A percentile compares a stretch with the other conserved stretches of the same genome.
phyloP scores from a whole-genome alignment of 2,797 vertebrate genomes.

The Pelobates cultripes region DNA sequence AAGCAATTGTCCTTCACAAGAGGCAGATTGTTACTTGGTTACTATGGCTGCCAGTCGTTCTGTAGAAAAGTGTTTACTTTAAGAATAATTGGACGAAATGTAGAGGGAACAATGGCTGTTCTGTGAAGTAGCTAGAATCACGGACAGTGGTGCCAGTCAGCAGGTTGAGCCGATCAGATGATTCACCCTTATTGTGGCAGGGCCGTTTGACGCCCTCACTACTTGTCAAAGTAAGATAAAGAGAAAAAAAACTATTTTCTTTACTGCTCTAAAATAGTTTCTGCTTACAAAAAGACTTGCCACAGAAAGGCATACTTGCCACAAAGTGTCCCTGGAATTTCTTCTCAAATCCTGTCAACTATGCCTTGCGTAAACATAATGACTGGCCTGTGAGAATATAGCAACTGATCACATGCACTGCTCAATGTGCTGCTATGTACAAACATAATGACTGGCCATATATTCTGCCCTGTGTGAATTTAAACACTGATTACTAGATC shows the following conservation, averaged over 20 bases:
- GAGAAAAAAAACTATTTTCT: neutral
- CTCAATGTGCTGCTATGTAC: too few relatives aligned
- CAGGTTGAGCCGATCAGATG: slow-evolving; percentile 13
- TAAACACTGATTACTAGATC: too few relatives aligned
- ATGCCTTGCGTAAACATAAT: too few relatives aligned
- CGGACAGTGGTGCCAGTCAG: slow-evolving; percentile 31
- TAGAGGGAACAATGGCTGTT: slow-evolving; percentile 52
- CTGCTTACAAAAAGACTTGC: too few relatives aligned
- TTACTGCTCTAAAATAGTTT: too few relatives aligned
- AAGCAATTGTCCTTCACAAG: slow-evolving; percentile 58
- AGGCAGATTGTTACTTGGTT: slow-evolving; percentile 60
- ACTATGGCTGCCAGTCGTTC: slow-evolving; percentile 50
- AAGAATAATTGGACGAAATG: slow-evolving; percentile 61
- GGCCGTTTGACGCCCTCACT: neutral
- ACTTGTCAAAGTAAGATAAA: neutral
- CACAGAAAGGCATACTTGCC: too few relatives aligned
- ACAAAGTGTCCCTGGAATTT: too few relatives aligned
- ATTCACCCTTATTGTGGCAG: neutral
- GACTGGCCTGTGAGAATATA: too few relatives aligned
- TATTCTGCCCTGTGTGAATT: too few relatives aligned
- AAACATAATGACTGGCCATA: too few relatives aligned
- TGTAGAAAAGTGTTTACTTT: slow-evolving; percentile 57
- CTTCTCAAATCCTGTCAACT: too few relatives aligned
- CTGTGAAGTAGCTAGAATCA: slow-evolving; percentile 50
- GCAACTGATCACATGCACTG: too few relatives aligned